Base-by-base conservation (phyloP, 37 sponge, comb jelly and placozoan species). In the Agelas oroides region DNA sequence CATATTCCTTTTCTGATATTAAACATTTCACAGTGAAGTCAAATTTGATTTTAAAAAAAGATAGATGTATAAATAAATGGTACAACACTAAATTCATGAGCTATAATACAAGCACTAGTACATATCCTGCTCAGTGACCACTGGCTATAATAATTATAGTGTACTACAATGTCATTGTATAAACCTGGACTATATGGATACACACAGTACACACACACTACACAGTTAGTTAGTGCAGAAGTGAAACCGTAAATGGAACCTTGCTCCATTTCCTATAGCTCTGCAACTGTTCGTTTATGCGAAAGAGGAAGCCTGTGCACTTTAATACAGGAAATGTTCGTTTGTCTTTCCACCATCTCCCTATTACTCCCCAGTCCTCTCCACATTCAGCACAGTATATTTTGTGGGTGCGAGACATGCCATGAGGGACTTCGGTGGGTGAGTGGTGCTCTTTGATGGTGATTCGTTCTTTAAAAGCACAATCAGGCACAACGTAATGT, bases 341-440 rank as follows among this genome's bases (percentile, higher is more conserved):
- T 16, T 77, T 46, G 28, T 59, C 46, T 25, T 78, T 57, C 72
- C 65, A 40, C 90, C 84, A 89, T 53, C 54, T 41, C 17, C 64
- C 78, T 53, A 79, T 63, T 19, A 88, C 71, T 14, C 93, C 93
- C 85, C 84, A 92, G 37, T 88, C 78, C 36, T 56, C 59, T 2
- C 64, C 55, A 59, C 93, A 92, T 30, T 67, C 19, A 0, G 13
- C 32, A 52, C 93, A 92, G 33, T 33, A 58, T n/a, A 92, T 84
- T 53, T 84, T 92, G 33, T 87, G 55, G 1, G 69, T 30, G 17
- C 71, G 64, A 14, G 25, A 16, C 30, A 92, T 64, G 14, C 76
- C 85, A 13, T 71, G 34, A 36, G 79, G 63, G 32, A 52, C 59
- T 19, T 11, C 70, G 2, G 56, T 35, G 28, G 83, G 83, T 31